Conservation (phyloP, 2,888 invertebrate genomes). For the Hydroisotoma schaefferi region DNA sequence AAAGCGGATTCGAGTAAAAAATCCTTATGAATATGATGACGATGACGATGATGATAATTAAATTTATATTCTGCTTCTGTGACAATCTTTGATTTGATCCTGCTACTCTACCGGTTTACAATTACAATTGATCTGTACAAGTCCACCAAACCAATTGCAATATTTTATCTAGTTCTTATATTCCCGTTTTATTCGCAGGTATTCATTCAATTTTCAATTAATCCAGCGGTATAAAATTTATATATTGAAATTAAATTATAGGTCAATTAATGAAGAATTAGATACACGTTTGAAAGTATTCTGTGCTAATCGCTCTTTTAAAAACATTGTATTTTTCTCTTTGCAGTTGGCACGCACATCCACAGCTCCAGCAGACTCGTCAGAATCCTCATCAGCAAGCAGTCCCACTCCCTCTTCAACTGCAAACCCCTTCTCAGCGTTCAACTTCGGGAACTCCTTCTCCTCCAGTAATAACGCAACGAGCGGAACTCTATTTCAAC, state of each 20-base stretch:
- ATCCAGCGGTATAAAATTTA: too few species aligned
- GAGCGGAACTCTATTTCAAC: slow-evolving; percentile 1
- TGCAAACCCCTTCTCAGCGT: background rate
- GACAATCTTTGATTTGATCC: too few species aligned
- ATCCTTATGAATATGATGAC: background rate
- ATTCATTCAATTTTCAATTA: too few species aligned
- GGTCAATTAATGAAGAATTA: background rate
- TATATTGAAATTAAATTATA: too few species aligned
- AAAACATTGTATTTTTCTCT: background rate
- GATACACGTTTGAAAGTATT: too few species aligned
- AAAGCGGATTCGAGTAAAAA: slow-evolving; percentile 6
- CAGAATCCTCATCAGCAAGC: slow-evolving; percentile 7
- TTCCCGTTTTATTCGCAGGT: too few species aligned
- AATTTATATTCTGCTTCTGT: too few species aligned
- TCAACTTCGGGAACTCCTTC: slow-evolving; percentile 2
- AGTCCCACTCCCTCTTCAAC: background rate
- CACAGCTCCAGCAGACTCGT: slow-evolving; percentile 11
- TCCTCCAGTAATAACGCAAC: background rate
- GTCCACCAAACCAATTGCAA: background rate
- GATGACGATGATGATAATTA: background rate
- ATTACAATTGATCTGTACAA: too few species aligned
- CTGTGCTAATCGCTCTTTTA: too few species aligned
- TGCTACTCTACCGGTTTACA: too few species aligned
- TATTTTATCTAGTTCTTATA: background rate
- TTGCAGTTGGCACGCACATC: slow-evolving; percentile 3